phyloP scores from a whole-genome alignment of 2,888 invertebrate species.

The Tinea semifulvella region DNA sequence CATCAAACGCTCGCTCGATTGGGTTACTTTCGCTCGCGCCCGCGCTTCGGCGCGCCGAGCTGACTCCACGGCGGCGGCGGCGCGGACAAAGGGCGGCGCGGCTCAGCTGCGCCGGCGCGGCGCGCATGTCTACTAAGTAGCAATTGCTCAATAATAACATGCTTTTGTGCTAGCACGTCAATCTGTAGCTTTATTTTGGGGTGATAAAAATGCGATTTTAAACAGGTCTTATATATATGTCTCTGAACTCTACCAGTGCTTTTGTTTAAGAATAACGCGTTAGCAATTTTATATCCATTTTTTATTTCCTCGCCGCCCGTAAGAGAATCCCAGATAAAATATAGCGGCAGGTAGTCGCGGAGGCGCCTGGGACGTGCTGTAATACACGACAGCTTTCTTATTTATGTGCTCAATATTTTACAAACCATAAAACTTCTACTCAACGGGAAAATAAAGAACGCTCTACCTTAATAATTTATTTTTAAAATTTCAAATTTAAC shows the following conservation, averaged over 20 bases:
- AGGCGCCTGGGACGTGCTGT: conserved; percentile 46
- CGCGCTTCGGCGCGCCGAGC: no score
- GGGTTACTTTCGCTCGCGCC: no score
- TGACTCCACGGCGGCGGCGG: no score
- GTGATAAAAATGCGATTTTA: no score
- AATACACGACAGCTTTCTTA: conserved; percentile 57
- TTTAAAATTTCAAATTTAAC: conserved; percentile 6
- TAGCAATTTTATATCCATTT: conserved; percentile 45
- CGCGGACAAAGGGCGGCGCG: not conserved
- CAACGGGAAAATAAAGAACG: conserved; percentile 53
- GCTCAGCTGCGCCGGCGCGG: not conserved
- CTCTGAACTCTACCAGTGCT: conserved; percentile 22
- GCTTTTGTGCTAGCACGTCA: no score
- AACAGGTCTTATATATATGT: no score
- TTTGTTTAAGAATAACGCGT: conserved; percentile 32
- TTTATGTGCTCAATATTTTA: conserved; percentile 64
- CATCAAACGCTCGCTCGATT: no score
- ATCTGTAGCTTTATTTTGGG: no score
- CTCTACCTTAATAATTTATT: conserved; percentile 56
- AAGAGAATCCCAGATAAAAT: conserved; percentile 58
- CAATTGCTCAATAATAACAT: no score
- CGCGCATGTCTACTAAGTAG: not conserved
- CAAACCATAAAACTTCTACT: conserved; percentile 59
- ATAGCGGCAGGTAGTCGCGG: conserved; percentile 44
- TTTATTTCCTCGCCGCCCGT: conserved; percentile 48